phyloP scores from a whole-genome alignment of 2,113 vertebrate genomes.

The Castor canadensis region DNA sequence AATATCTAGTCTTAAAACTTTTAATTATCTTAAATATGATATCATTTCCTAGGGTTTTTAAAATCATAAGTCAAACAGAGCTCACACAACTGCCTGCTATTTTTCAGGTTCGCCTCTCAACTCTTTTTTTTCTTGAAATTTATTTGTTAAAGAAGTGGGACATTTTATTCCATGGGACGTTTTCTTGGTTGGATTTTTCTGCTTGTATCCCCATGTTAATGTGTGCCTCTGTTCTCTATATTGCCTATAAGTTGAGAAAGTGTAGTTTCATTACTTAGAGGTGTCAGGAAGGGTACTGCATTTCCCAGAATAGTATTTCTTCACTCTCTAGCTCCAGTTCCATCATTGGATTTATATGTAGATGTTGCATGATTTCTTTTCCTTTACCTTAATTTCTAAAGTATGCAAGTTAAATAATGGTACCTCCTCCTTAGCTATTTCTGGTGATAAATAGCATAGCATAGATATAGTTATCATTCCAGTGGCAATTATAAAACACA shows the following conservation, averaged over 20 bases:
- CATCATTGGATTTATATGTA: background rate
- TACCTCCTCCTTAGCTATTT: background rate
- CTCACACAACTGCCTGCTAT: background rate
- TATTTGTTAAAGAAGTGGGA: background rate
- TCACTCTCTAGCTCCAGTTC: background rate
- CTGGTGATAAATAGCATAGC: slow-evolving; percentile 10
- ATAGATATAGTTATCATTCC: background rate
- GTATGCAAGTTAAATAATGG: background rate
- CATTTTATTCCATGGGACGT: background rate
- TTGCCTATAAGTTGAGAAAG: background rate
- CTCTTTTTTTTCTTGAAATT: background rate
- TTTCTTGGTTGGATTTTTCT: background rate
- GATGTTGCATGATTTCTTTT: background rate
- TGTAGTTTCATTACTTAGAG: background rate
- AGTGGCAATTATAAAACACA: background rate
- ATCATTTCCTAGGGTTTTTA: background rate
- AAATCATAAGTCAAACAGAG: background rate
- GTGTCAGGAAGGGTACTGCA: background rate
- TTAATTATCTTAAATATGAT: background rate
- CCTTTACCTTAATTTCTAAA: background rate
- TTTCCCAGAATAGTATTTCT: background rate
- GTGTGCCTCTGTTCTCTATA: background rate
- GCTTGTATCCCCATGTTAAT: background rate
- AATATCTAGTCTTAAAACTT: background rate
- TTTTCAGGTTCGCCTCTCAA: background rate